Base-by-base conservation (phyloP, 2,113 vertebrate genomes). In the Sitta europaea region DNA sequence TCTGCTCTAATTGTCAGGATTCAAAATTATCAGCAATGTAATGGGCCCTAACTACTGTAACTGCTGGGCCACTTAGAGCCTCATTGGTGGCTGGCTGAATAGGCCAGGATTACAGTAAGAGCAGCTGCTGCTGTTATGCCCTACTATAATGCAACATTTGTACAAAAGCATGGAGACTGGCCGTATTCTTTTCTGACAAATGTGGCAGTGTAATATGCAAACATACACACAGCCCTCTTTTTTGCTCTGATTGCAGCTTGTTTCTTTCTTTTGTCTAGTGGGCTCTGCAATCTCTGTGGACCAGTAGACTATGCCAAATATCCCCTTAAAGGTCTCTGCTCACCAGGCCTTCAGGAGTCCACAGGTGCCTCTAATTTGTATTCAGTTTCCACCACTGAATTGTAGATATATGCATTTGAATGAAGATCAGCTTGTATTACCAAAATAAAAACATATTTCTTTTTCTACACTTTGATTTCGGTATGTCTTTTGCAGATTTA, bases 401-500 rank as follows among this genome's bases (percentile, higher is more conserved):
- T 90, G 63, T 40, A 25, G 54, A 77, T 47, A 45, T 63, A 45
- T 48, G 27, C 35, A 75, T 86, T 71, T 92, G 72, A 90, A 93
- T 74, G 48, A 92, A 80, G 43, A 77, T 75, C 43, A 71, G 43
- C 53, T 80, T 77, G 36, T 67, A 31, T 25, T n/a, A 71, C 35
- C 84, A 31, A 65, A 77, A 88, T n/a, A 57, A 88, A 58, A 65
- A 20, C 4, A 14, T 6, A 20, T 76, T 75, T 79, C 22, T 6
- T 24, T 68, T 75, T 62, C 29, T n/a, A 17, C 19, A 12, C 25
- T 70, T 74, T 51, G 17, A 29, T 86, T 67, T 95, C 72, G 36
- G 10, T 74, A 55, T 95, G 53, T 59, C 8, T 88, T 83, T 94
- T 83, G 50, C 92, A 99, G 99, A 94, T 99, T 99, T 95, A 99